Evolutionary conservation across 2,888 invertebrate species (phyloP).

Genomic region (Lottia scabra): DNA sequence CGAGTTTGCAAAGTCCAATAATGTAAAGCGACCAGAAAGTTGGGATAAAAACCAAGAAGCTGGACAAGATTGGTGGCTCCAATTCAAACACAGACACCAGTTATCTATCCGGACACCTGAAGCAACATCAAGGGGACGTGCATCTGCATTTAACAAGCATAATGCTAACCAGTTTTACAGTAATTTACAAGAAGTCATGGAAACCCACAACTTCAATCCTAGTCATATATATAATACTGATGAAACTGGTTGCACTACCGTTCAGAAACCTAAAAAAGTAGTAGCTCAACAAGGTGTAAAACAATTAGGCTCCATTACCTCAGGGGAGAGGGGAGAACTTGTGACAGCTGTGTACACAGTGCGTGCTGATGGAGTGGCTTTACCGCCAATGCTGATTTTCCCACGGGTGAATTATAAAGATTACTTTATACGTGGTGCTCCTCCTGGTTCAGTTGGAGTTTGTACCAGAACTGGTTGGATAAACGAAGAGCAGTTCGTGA

Average conservation of each 20-base stretch:
- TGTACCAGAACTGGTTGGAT: slow-evolving; percentile 49
- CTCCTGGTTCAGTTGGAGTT: slow-evolving; percentile 7
- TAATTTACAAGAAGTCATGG: slow-evolving; percentile 14
- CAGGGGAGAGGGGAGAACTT: slow-evolving; percentile 21
- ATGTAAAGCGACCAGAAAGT: neutral
- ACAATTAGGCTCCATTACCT: slow-evolving; percentile 13
- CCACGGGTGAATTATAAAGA: slow-evolving; percentile 13
- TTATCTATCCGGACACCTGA: slow-evolving; percentile 13
- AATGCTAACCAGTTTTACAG: slow-evolving; percentile 14
- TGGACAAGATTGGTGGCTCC: slow-evolving; percentile 3
- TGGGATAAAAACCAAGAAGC: neutral
- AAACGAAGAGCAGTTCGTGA: no score
- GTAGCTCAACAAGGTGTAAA: slow-evolving; percentile 9
- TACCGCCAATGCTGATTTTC: no score
- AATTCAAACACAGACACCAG: slow-evolving; percentile 11
- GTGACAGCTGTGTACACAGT: slow-evolving; percentile 20
- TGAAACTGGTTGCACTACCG: slow-evolving; percentile 19
- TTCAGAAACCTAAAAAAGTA: slow-evolving; percentile 1
- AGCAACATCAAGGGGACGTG: slow-evolving; percentile 13
- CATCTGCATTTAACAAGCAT: slow-evolving; percentile 17
- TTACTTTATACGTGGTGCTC: slow-evolving; percentile 7
- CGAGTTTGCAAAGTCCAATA: neutral
- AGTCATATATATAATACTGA: slow-evolving; percentile 17
- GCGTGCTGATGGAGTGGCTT: slow-evolving; percentile 23
- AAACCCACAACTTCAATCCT: slow-evolving; percentile 6